These are phyloP conservation scores for Mesembrinibis cayennensis DNA, from an alignment of 2,113 vertebrate genomes.

Conservation along the genomic window DNA sequence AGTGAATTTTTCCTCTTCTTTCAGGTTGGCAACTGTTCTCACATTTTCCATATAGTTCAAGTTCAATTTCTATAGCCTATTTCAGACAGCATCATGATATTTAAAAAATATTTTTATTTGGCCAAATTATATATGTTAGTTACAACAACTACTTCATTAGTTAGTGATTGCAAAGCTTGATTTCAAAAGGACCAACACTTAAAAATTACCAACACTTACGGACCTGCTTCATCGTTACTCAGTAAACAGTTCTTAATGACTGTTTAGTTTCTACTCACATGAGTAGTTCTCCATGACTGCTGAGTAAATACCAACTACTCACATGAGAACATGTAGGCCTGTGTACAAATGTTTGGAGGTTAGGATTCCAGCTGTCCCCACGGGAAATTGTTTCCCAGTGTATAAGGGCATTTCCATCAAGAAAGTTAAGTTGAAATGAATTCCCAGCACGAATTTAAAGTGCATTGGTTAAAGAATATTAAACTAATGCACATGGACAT, in stretches of 20 bases:
- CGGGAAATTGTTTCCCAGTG: background rate
- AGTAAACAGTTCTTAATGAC: background rate
- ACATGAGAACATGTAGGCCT: background rate
- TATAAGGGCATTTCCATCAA: background rate
- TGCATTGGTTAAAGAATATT: background rate
- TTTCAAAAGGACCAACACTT: background rate
- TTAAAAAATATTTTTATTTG: background rate
- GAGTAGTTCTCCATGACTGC: background rate
- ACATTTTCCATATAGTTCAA: background rate
- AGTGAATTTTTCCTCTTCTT: conserved; percentile 21
- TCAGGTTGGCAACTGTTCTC: background rate
- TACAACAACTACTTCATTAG: background rate
- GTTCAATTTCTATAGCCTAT: background rate
- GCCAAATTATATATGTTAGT: background rate
- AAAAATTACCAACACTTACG: background rate
- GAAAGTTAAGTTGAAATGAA: background rate
- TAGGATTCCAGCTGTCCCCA: background rate
- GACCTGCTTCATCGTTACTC: background rate
- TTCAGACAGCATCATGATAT: background rate
- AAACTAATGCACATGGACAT: background rate
- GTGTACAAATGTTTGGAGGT: background rate
- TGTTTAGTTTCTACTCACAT: background rate
- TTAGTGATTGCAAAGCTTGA: background rate
- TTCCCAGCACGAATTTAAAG: background rate
- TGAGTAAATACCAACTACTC: background rate